Evolutionary conservation across 92 coral and sea anemone genomes (phyloP), one percentile per base, ranked within the genome.

Genomic region (Zoanthus sansibaricus): DNA sequence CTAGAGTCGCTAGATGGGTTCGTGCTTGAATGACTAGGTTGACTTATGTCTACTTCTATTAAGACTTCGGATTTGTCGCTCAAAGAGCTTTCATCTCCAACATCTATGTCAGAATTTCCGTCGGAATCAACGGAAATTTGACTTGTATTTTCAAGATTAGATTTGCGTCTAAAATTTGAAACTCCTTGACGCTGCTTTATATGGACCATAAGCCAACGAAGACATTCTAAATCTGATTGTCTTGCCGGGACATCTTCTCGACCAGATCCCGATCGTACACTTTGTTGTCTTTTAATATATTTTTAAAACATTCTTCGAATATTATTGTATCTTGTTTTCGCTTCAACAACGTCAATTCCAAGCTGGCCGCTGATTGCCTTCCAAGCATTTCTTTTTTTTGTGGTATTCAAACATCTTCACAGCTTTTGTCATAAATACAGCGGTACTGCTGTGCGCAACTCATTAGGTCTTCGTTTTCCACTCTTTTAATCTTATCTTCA

Each of bases 331-430:
- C 75, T 32, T 0, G 47, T 12, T 30, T 14, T 14, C 17, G 46
- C 75, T 71, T 32, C 75, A 71, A n/a, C 68, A 61, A 61, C 68
- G 7, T 61, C 68, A 61, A 17, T 17, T 18, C 31, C 15, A 61
- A 61, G 21, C 68, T 61, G 68, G 68, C 68, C 4, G 68, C 25
- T 61, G 17, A 61, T 61, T 61, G 68, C 68, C 68, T n/a, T 61
- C 68, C 68, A 61, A 61, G 68, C 68, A 61, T 61, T 61, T 61
- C 68, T 61, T 61, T 61, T 61, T 61, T 61, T n/a, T 61, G 68
- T 61, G 67, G 68, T 61, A 61, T 61, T 21, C 25, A 8, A 61
- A n/a, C 3, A 61, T n/a, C 31, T 6, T 61, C 31, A 61, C 68
- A 2, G 68, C 68, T 61, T 56, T 61, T 61, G 68, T 17, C 68